These are phyloP conservation scores for Ambastaia sidthimunki DNA, from an alignment of 2,797 vertebrate genomes.

Conservation along the genomic window DNA sequence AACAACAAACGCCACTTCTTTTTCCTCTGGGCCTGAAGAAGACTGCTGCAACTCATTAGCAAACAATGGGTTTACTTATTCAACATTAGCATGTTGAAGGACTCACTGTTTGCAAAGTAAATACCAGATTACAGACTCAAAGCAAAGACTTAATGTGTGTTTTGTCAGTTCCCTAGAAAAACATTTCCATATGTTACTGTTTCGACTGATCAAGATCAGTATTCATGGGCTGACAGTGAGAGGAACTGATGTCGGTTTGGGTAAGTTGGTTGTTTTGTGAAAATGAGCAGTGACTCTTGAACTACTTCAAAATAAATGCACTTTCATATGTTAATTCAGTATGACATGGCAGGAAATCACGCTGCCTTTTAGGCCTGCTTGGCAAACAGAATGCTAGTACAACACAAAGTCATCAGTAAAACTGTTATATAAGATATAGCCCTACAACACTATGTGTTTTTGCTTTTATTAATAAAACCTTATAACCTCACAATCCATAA, in stretches of 20 bases:
- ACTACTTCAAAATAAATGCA: constrained; percentile 6
- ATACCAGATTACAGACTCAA: background rate
- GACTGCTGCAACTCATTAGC: constrained; percentile 4
- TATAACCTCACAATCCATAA: background rate
- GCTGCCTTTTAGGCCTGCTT: constrained; percentile 63
- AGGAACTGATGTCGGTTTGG: background rate
- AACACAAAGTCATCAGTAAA: constrained; percentile 40
- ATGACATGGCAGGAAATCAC: constrained; percentile 64
- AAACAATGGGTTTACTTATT: constrained; percentile 15
- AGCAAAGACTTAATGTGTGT: background rate
- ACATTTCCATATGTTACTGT: background rate
- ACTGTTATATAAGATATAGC: constrained; percentile 12
- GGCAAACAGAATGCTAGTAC: constrained; percentile 34
- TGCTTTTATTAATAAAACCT: background rate
- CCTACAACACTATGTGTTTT: background rate
- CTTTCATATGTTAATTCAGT: constrained; percentile 49
- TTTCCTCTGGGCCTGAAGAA: background rate
- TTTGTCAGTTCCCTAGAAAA: constrained; percentile 5
- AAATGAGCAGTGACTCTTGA: constrained; percentile 21
- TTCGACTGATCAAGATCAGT: background rate
- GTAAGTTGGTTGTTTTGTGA: background rate
- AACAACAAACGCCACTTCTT: background rate
- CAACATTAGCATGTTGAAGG: background rate
- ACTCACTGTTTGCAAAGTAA: constrained; percentile 15
- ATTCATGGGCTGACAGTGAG: background rate